Evolutionary conservation across 2,888 invertebrate genomes (phyloP), one percentile per base, ranked within the genome.

Genomic region (Lasius platythorax): DNA sequence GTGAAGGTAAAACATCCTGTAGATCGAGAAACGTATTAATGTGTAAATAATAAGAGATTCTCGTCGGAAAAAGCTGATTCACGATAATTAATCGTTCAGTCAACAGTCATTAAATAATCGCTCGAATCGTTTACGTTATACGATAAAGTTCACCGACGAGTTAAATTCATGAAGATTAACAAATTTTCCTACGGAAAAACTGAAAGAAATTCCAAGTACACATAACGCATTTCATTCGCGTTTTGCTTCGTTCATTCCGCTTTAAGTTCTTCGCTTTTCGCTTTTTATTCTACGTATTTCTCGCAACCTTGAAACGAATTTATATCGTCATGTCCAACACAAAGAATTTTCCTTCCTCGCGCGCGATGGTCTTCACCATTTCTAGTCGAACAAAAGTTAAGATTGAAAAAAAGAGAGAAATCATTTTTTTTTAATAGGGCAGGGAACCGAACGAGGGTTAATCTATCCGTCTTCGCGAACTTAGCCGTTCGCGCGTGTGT

Each of bases 341-440:
- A 67, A 78, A 53, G 37, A n/a, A 67, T 78, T 66, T 66, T 18
- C 11, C 40, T 53, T 53, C n/a, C 3, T 9, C 11, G 37, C 37
- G 37, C 4, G 37, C 37, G 53, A 23, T 23, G 23, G 66, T 11
- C 67, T 56, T 30, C 9, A 23, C 12, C 53, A n/a, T 67, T 76
- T 12, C 40, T 37, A 40, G 4, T 40, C 8, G 28, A 43, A n/a
- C 28, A 67, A 66, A 56, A 43, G 40, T 53, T 56, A 66, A 78
- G 40, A 43, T n/a, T 40, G 53, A 18, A 37, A 63, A 67, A 40
- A 56, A 56, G 28, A 28, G 53, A 78, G 53, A 15, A 12, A 66
- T 2, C 64, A 43, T 66, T 23, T 56, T 67, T 76, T 67, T 67
- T 53, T 67, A 67, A 67, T 30, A 5, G 23, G 9, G 3, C 37